Conservation (phyloP, 1,140 invertebrate species). For the Diabrotica virgifera region DNA sequence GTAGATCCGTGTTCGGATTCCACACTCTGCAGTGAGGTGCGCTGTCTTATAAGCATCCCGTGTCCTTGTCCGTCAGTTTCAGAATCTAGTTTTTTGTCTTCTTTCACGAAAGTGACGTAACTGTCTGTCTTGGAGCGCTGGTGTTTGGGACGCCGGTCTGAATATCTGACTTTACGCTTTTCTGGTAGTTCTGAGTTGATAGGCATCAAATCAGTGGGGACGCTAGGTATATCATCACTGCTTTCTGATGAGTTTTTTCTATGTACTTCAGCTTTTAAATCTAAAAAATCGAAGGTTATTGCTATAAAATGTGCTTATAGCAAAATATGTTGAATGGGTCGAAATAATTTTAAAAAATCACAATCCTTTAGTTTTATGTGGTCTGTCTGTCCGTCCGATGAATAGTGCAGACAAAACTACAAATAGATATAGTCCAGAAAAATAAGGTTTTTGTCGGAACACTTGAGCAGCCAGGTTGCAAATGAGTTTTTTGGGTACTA, state of each 20-base stretch:
- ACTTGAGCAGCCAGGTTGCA: too few relatives aligned
- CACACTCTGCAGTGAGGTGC: constrained; percentile 48
- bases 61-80: constrained; percentile 52
- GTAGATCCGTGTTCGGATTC: constrained; percentile 45
- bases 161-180: neutral
- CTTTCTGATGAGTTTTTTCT: constrained; percentile 87
- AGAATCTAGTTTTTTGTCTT: constrained; percentile 27
- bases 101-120: constrained; percentile 23
- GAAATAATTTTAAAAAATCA: too few relatives aligned
- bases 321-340: too few relatives aligned
- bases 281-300: constrained; percentile 44
- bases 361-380: too few relatives aligned
- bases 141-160: constrained; percentile 24
- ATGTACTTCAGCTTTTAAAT: constrained; percentile 90
- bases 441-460: too few relatives aligned
- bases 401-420: too few relatives aligned
- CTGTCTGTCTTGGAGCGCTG: constrained; percentile 31
- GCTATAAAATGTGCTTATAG: too few relatives aligned
- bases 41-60: constrained; percentile 48
- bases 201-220: neutral
- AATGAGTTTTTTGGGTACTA: too few relatives aligned
- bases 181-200: neutral
- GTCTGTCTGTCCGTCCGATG: too few relatives aligned
- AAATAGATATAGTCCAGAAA: too few relatives aligned
- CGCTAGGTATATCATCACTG: constrained; percentile 52